Conservation (phyloP, 1,140 invertebrate species). For the Ips nitidus region DNA sequence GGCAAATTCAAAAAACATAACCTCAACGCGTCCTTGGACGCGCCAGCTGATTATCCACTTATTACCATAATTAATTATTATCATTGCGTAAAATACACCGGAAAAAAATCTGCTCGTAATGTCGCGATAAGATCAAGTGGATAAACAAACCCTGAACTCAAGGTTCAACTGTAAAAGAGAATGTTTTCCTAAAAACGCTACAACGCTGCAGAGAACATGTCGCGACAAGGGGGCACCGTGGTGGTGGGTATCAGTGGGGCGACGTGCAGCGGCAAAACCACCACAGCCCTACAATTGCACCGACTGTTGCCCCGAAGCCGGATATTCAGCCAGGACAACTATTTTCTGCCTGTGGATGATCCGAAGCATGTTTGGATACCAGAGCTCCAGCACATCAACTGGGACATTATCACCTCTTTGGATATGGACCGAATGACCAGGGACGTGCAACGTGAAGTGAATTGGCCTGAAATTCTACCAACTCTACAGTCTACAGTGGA, state of each 20-base stretch:
- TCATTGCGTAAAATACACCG: no score
- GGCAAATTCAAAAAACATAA: no score
- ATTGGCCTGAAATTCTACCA: conserved; percentile 19
- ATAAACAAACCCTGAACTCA: no score
- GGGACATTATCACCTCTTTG: conserved; percentile 71
- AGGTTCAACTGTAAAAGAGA: no score
- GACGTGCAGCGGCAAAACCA: conserved; percentile 81
- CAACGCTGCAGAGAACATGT: no score
- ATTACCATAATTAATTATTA: no score
- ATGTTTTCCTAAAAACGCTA: no score
- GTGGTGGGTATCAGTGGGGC: conserved; percentile 72
- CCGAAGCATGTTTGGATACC: conserved; percentile 65
- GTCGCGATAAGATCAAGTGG: no score
- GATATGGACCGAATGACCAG: conserved; percentile 73
- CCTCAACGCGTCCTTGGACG: no score
- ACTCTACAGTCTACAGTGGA: neutral
- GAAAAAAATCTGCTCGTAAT: no score
- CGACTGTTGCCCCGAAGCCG: conserved; percentile 58
- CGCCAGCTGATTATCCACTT: no score
- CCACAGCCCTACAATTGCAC: conserved; percentile 62
- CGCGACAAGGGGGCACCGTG: neutral
- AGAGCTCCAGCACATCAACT: conserved; percentile 74
- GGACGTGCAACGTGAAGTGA: conserved; percentile 57
- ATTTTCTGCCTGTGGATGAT: conserved; percentile 71
- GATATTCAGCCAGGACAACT: conserved; percentile 74